Base-by-base conservation (phyloP, 2,113 vertebrate species). In the Percina caprodes region DNA sequence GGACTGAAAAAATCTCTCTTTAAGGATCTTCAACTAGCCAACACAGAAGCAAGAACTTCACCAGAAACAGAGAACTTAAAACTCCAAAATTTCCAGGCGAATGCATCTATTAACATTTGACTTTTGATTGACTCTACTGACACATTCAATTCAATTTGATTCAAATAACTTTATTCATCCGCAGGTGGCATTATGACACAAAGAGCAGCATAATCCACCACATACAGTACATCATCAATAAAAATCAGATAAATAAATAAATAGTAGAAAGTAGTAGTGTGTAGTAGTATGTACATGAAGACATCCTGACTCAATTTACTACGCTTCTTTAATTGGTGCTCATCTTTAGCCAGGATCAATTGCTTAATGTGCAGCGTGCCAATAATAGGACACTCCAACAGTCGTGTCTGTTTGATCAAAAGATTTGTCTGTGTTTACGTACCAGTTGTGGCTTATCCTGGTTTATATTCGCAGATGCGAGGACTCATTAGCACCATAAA, bases 401-500 rank as follows among this genome's bases (percentile, higher is more conserved):
- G n/a, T 39, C 16, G 6, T 2, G 23, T 19, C 13, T 62, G n/a
- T 26, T 33, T 72, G 59, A 90, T 89, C 88, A 88, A 86, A 91
- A 81, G 68, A 59, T 56, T 16, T 51, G 45, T 55, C 30, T 65
- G 21, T 61, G 45, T 74, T 76, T 79, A 56, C 26, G 59, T 42
- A 74, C 58, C 83, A 84, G 71, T 49, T 70, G 46, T 33, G 70
- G 74, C 71, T 90, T 83, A 78, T 55, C 49, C 39, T 1, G 75
- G 79, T 71, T 74, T 80, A 68, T 52, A 68, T 54, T 30, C 10
- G 13, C 24, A 62, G 77, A 68, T 49, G 35, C 16, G 3, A 58
- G 46, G 66, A 74, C 66, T 89, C 72, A 91, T 91, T 92, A 90
- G 77, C 85, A 91, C 77, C 80, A 89, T 65, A 92, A 92, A 91